phyloP scores from a whole-genome alignment of 2,113 vertebrate genomes.

The Gasterosteus aculeatus region DNA sequence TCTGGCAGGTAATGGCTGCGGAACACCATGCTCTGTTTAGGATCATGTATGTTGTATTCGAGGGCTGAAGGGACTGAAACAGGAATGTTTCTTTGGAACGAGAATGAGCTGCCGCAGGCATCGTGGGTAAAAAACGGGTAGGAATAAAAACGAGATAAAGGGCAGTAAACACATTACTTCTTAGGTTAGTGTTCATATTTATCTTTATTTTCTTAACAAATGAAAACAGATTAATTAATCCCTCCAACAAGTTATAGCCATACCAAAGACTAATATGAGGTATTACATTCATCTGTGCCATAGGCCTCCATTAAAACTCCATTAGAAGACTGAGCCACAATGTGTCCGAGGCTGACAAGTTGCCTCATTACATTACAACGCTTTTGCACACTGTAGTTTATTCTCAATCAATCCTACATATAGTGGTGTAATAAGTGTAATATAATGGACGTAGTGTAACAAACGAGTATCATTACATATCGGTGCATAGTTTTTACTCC shows the following conservation, averaged over 20 bases:
- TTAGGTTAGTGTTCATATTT: background rate
- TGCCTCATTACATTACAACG: too few species aligned
- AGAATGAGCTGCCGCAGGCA: background rate
- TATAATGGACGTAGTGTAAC: background rate
- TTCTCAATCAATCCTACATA: background rate
- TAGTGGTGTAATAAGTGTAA: background rate
- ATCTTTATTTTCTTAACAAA: background rate
- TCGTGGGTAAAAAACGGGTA: background rate
- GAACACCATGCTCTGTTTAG: conserved; percentile 27
- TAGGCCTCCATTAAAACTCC: background rate
- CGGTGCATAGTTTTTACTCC: background rate
- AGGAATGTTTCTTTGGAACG: background rate
- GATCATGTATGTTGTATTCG: conserved; percentile 8
- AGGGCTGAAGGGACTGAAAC: background rate
- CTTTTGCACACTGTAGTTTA: too few species aligned
- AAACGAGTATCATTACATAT: background rate
- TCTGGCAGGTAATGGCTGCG: conserved; percentile 17
- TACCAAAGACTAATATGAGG: background rate
- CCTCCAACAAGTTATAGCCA: background rate
- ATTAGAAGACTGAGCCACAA: background rate
- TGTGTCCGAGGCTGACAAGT: background rate
- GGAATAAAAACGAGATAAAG: background rate
- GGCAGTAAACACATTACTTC: conserved; percentile 6
- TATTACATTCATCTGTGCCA: background rate
- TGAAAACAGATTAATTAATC: background rate